Base-by-base conservation (phyloP, 2,888 invertebrate genomes). In the Spicauda simplicius region DNA sequence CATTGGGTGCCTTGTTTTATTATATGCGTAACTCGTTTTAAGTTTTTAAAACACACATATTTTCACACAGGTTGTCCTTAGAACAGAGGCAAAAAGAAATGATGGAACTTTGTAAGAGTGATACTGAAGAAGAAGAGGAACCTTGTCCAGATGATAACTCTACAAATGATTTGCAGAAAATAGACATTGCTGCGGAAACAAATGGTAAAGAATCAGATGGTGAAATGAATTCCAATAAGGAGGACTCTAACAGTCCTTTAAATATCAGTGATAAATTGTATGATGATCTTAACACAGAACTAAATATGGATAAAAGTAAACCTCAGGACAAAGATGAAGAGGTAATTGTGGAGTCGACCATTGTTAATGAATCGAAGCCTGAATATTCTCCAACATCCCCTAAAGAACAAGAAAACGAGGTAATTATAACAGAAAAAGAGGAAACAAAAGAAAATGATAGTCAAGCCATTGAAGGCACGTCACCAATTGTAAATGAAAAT, bases 1-100 rank as follows among this genome's bases (percentile, higher is more conserved):
- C 25, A 33, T 3, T 33, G 33, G 33, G 33, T 33, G n/a, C n/a
- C 10, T 33, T 33, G 3, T 33, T 33, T 33, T 4, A 33, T 33
- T 6, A 10, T n/a, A n/a, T 8, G 10, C 1, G 7, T 33, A 6
- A 1, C 33, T 33, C 1, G 33, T 33, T 33, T 25, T 25, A 33
- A 33, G n/a, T n/a, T n/a, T 33, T 4, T 33, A 33, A 6, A 10
- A 1, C 33, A n/a, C n/a, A n/a, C n/a, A n/a, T 41, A 12, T 41
- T 41, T n/a, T 16, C 14, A 16, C 16, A 16, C 75, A 97, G 96
- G 0, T 93, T 95, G 84, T 93, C 94, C 64, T 88, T 97, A 73
- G 95, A 96, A 79, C 95, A 96, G 77, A 94, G 96, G 63, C 96
- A 96, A 76, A 96, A 96, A 81, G 96, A 96, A 86, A 95, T 96